Evolutionary conservation across 2,888 invertebrate genomes (phyloP), one percentile per base, ranked within the genome.

Genomic region (Synanthedon tipuliformis): DNA sequence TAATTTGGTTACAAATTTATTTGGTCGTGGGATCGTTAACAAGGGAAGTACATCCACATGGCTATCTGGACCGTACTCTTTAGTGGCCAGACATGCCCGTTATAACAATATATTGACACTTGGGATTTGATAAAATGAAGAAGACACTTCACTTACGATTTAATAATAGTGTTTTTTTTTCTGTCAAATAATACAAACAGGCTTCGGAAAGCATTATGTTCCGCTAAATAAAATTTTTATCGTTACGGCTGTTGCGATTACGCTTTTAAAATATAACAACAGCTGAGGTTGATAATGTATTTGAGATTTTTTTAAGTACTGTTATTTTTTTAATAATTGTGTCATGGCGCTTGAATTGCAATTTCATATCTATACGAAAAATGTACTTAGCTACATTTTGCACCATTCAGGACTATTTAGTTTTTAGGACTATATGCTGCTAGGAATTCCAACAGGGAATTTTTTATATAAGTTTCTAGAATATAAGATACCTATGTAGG

Each of bases 1-100:
- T 87, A 87, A 87, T 87, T 87, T 86, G 86, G 87, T 86, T 87
- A 87, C 87, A 86, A 87, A 87, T 87, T 87, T 86, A 87, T 87
- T 86, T 87, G 83, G 83, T 76, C 75, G 82, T 79, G 73, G 77
- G 74, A 78, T 83, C 87, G 86, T 87, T 87, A 87, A 86, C 85
- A 87, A 83, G 85, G 70, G 73, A 69, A 27, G 80, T 80, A 83
- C 84, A 79, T 78, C 79, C 78, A 79, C 78, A 72, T 74, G 81
- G 83, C 78, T 85, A 85, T 85, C 85, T 76, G 71, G 71, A 63
- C 78, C 67, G 78, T 70, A 80, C 82, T 82, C 81, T 81, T 85
- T 80, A 85, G 81, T 83, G 73, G 72, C 75, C 67, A 67, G 70
- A 72, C 80, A 73, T 66, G 71, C 75, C 75, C 78, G 79, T 85